Evolutionary conservation across 92 coral and sea anemone species (phyloP), one percentile per base, ranked within the genome.

Genomic region (Zoanthus sansibaricus): DNA sequence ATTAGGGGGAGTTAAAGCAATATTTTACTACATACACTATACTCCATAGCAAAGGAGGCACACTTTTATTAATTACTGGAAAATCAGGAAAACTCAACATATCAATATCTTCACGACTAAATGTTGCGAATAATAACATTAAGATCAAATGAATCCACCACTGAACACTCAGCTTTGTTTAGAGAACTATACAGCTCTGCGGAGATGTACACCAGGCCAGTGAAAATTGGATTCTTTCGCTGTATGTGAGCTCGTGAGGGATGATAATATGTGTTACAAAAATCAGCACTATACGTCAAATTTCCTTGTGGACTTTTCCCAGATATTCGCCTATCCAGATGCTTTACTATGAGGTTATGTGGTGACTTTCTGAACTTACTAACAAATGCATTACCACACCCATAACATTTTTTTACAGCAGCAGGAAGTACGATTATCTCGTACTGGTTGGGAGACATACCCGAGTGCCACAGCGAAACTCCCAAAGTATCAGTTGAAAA

Each of bases 371-470:
- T 48, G 52, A 69, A 72, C 48, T 72, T 62, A 56, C 54, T 72
- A 14, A 52, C 75, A 37, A 85, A 86, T 5, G 66, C 76, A 58
- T 73, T 33, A 32, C 76, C 75, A 86, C 89, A 86, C 18, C 83
- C 83, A 8, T 86, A 64, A 45, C 89, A 86, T 52, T 46, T 61
- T 61, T 61, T 67, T 0, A 66, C 89, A 86, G 49, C 78, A 62
- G 68, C 67, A 44, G 89, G 89, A 15, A 86, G 83, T 21, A 16
- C 42, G 8, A 75, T 46, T 37, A 86, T 51, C n/a, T 58, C 75
- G 72, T 86, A 86, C 30, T 15, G 72, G 66, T 77, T 67, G 3
- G 84, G 84, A 21, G 89, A 77, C 71, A 86, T 64, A 16, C 89
- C 76, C 31, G 82, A 76, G 52, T 54, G 64, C 82, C 82, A 76